Evolutionary conservation across 2,888 invertebrate genomes (phyloP).

Genomic region (Caenorhabditis imperialis): DNA sequence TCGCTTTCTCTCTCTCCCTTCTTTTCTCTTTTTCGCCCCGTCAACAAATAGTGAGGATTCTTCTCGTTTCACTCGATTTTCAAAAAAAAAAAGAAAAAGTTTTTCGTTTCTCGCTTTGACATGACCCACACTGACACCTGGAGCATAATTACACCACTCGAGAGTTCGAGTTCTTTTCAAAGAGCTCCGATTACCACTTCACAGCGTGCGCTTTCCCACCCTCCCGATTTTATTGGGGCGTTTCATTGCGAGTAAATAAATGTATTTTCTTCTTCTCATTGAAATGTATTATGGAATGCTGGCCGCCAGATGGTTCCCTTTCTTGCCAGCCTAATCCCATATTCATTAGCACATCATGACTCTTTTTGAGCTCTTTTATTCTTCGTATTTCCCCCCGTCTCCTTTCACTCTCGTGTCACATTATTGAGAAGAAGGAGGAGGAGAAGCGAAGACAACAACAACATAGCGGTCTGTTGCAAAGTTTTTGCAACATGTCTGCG

Average conservation of each 20-base stretch:
- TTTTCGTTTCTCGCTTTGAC: too few species aligned
- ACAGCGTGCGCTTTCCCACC: not conserved
- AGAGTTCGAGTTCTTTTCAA: not conserved
- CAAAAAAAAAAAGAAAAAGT: too few species aligned
- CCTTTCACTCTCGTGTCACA: too few species aligned
- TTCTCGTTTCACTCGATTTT: too few species aligned
- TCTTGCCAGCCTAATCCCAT: conserved; percentile 23
- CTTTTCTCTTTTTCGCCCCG: conserved; percentile 9
- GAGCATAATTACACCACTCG: conserved; percentile 24
- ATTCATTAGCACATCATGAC: conserved; percentile 36
- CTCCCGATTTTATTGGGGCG: not conserved
- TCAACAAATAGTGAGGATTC: conserved; percentile 38
- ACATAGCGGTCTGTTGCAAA: too few species aligned
- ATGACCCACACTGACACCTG: conserved; percentile 13
- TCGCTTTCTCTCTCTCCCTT: not conserved
- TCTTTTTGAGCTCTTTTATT: too few species aligned
- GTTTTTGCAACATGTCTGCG: too few species aligned
- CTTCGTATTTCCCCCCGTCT: too few species aligned
- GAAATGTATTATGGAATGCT: not conserved
- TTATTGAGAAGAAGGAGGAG: too few species aligned
- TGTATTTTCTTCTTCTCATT: not conserved
- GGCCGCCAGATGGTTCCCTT: not conserved
- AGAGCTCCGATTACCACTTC: conserved; percentile 20
- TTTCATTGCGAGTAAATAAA: not conserved
- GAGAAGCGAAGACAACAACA: too few species aligned